Base-by-base conservation (phyloP, 2,113 vertebrate species). In the Solea solea region DNA sequence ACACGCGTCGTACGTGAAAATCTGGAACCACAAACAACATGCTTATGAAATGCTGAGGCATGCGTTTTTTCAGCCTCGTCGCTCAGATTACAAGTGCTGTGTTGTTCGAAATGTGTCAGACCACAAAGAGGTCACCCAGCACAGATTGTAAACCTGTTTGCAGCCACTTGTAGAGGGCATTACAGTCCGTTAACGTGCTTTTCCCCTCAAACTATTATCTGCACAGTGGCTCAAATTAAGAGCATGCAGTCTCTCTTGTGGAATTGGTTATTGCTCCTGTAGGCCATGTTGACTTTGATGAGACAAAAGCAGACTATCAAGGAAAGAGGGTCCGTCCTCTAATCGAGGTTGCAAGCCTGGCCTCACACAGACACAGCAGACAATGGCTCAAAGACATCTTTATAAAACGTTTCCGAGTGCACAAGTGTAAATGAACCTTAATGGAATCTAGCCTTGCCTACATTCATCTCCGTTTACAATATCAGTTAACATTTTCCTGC, bases 331-430 rank as follows among this genome's bases (percentile, higher is more conserved):
- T 44, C 76, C 73, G 78, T 81, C 81, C 65, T 72, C 34, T 69
- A 69, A 79, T 75, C 78, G 82, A 80, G 81, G 69, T 76, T 81
- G 21, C 14, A 57, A 12, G 69, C 54, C 46, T 73, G 72, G 71
- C 83, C 16, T 28, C n/a, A 34, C 34, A 34, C 34, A 53, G 46
- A 27, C 9, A 28, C 67, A 63, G 40, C 80, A 39, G 15, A 64
- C 45, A 62, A 40, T 14, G 40, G 14, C 58, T n/a, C n/a, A n/a
- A n/a, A n/a, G n/a, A n/a, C n/a, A 28, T 69, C 69, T 61, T 71
- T 9, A 54, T 16, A 40, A 53, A 61, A 46, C n/a, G 44, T 55
- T 9, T 28, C 34, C 16, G 55, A 72, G 39, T 52, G 34, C 34
- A 34, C 21, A 40, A 60, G 40, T 41, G 41, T 16, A 60, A 21